These are phyloP conservation scores for Hypocryptadius cinnamomeus DNA, from an alignment of 2,113 vertebrate genomes.

Conservation along the genomic window DNA sequence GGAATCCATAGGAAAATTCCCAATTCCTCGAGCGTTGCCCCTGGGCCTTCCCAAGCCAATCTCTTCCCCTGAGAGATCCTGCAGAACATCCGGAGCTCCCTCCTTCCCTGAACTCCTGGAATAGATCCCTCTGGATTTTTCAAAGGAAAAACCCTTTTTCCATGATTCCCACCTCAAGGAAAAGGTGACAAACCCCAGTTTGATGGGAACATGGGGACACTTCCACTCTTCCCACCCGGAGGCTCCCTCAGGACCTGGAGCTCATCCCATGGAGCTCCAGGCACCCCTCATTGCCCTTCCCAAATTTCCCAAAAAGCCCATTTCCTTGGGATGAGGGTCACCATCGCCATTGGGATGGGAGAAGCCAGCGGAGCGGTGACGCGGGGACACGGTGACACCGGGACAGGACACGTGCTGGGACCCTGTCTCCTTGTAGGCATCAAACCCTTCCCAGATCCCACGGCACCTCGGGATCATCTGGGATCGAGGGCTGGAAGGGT, in stretches of 20 bases:
- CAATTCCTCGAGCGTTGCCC: accelerated
- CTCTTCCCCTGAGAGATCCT: background rate
- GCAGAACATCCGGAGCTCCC: background rate
- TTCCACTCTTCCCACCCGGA: background rate
- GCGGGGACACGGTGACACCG: background rate
- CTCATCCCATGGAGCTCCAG: background rate
- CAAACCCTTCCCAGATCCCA: background rate
- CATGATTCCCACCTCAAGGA: accelerated
- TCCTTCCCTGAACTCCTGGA: background rate
- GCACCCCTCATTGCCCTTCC: background rate
- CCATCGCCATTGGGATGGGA: too few species aligned
- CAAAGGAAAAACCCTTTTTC: background rate
- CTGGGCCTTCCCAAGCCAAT: background rate
- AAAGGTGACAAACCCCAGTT: background rate
- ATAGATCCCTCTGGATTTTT: accelerated
- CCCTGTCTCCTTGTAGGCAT: conserved; percentile 52
- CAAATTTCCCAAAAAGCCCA: background rate
- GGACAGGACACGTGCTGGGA: background rate
- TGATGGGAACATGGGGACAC: accelerated
- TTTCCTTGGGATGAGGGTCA: background rate
- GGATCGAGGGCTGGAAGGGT: background rate
- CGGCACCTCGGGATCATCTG: accelerated
- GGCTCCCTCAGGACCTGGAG: background rate
- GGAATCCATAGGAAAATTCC: background rate
- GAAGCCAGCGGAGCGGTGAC: background rate